Conservation (phyloP, 1,140 invertebrate genomes). For the Pseudomyrmex concolor region DNA sequence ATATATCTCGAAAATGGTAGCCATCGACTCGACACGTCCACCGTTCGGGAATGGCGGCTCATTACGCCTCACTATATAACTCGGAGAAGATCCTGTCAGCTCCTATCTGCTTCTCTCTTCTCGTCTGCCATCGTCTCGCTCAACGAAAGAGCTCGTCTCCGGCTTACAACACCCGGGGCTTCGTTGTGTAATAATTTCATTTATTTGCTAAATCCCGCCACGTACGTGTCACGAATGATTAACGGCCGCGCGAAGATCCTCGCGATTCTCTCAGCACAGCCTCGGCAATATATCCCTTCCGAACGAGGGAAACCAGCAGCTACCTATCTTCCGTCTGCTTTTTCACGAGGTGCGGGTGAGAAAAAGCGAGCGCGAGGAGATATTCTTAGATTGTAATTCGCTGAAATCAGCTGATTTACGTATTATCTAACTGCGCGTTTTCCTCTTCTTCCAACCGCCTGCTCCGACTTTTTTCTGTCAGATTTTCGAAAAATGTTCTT, state of each 20-base stretch:
- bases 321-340: constrained; percentile 32
- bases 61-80: constrained; percentile 64
- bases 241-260: constrained; percentile 54
- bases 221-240: constrained; percentile 73
- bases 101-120: neutral
- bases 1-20: constrained; percentile 49
- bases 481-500: constrained; percentile 42
- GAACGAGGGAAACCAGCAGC: constrained; percentile 20
- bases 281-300: constrained; percentile 51
- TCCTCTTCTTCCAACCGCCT: neutral
- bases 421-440: constrained; percentile 1
- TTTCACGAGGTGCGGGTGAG: constrained; percentile 24
- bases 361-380: constrained; percentile 34
- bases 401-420: constrained; percentile 36
- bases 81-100: constrained; percentile 15
- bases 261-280: constrained; percentile 34
- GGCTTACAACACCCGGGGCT: constrained; percentile 32
- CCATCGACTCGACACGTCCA: constrained; percentile 43
- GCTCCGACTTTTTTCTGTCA: neutral
- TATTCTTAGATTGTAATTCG: constrained; percentile 43
- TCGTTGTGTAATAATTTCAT: constrained; percentile 72
- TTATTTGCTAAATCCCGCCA: constrained; percentile 73
- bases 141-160: constrained; percentile 11
- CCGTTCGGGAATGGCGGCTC: constrained; percentile 46
- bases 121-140: neutral